Evolutionary conservation across 2,113 vertebrate genomes (phyloP).

Genomic region (Hepsetus odoe): DNA sequence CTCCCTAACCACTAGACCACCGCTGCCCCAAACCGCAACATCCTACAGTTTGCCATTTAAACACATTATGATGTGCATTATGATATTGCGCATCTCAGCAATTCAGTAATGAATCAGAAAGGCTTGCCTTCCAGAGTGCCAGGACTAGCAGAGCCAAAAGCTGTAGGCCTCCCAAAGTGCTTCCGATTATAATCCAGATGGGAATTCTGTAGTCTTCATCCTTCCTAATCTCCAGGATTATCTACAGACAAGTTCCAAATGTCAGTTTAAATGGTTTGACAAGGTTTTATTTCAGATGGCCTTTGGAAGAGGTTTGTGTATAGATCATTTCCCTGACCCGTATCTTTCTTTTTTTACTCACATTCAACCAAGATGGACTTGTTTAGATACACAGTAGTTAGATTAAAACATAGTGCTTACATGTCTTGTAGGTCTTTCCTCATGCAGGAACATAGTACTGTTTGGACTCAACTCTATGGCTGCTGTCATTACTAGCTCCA

Average conservation of each 20-base stretch:
- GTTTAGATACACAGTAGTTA: not conserved
- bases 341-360: not conserved
- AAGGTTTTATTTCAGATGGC: too few species aligned
- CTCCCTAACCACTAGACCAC: too few species aligned
- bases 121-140: slow-evolving; percentile 88
- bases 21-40: too few species aligned
- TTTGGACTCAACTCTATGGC: slow-evolving; percentile 65
- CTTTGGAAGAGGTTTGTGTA: too few species aligned
- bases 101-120: slow-evolving; percentile 4
- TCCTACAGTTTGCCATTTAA: too few species aligned
- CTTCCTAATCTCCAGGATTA: slow-evolving; percentile 87
- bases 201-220: slow-evolving; percentile 81
- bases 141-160: slow-evolving; percentile 88
- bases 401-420: slow-evolving; percentile 60
- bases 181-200: slow-evolving; percentile 90
- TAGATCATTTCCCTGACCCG: too few species aligned
- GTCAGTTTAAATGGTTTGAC: too few species aligned
- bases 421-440: slow-evolving; percentile 66
- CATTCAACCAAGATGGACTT: not conserved
- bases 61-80: too few species aligned
- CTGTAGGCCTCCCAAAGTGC: slow-evolving; percentile 88
- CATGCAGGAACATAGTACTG: slow-evolving; percentile 70
- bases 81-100: not conserved
- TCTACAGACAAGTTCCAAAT: slow-evolving; percentile 64
- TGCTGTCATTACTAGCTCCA: slow-evolving; percentile 68